Percentiles rank a stretch among this genome's conserved stretches.
Conservation (phyloP, 2,797 vertebrate genomes). For the Acestrorhynchus altus region DNA sequence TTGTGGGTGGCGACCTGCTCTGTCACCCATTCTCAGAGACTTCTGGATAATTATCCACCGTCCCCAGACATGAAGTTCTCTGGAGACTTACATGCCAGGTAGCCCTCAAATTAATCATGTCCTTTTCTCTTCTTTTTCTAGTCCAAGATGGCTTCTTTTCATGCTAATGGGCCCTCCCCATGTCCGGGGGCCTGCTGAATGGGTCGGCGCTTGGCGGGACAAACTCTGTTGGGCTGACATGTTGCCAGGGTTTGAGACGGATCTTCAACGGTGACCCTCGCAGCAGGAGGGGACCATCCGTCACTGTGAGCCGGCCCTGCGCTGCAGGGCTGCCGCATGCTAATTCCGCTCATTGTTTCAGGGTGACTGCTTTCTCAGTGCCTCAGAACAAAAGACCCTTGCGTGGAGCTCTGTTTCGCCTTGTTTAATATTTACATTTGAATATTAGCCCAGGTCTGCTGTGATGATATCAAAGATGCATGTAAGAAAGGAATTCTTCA, state of each 20-base stretch:
- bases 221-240: conserved; percentile 76
- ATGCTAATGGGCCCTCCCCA: conserved; percentile 76
- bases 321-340: conserved; percentile 79
- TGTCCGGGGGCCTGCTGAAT: conserved; percentile 66
- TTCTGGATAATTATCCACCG: conserved; percentile 83
- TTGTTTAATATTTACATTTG: conserved; percentile 79
- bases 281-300: conserved; percentile 80
- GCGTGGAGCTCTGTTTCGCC: conserved; percentile 73
- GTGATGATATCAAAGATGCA: conserved; percentile 63
- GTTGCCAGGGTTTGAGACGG: conserved; percentile 74
- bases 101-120: conserved; percentile 85
- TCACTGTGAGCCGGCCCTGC: conserved; percentile 70
- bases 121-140: conserved; percentile 47
- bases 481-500: conserved; percentile 39
- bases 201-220: conserved; percentile 71
- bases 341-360: conserved; percentile 88
- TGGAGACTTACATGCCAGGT: conserved; percentile 82
- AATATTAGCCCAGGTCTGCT: conserved; percentile 69
- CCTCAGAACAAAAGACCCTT: conserved; percentile 83
- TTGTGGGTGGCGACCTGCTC: conserved; percentile 34
- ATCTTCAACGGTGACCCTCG: conserved; percentile 76
- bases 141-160: conserved; percentile 75
- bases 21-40: conserved; percentile 66
- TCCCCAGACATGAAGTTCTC: conserved; percentile 79
- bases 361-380: conserved; percentile 86